A percentile compares a stretch with the other conserved stretches of the same genome.
Conservation (phyloP, 2,888 invertebrate species). For the Drosophila fulvimacula region DNA sequence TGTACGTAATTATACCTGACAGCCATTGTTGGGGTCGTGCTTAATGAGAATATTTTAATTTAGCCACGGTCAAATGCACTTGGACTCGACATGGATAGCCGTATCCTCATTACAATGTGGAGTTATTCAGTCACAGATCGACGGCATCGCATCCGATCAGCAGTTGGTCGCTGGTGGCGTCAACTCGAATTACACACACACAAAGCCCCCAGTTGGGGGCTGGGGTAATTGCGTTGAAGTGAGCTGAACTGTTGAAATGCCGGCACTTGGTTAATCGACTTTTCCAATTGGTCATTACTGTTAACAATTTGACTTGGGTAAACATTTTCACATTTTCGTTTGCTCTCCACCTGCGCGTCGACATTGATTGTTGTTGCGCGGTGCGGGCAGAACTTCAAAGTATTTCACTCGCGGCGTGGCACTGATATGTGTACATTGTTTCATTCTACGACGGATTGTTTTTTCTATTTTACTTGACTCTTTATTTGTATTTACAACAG, state of each 20-base stretch:
- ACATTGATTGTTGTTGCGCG: background rate
- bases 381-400: slow-evolving; percentile 40
- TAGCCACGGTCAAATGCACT: slow-evolving; percentile 28
- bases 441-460: background rate
- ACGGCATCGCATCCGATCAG: slow-evolving; percentile 25
- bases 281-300: slow-evolving; percentile 62
- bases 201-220: background rate
- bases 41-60: slow-evolving; percentile 77
- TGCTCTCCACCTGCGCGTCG: slow-evolving; percentile 43
- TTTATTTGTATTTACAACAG: slow-evolving; percentile 4
- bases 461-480: slow-evolving; percentile 23
- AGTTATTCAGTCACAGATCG: slow-evolving; percentile 16
- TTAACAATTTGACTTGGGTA: slow-evolving; percentile 66
- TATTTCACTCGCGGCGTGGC: background rate
- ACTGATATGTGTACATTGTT: background rate
- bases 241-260: slow-evolving; percentile 24
- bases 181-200: slow-evolving; percentile 6
- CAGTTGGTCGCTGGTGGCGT: slow-evolving; percentile 7
- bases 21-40: slow-evolving; percentile 55
- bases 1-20: slow-evolving; percentile 52
- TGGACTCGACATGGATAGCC: slow-evolving; percentile 8
- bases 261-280: slow-evolving; percentile 57
- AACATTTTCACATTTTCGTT: slow-evolving; percentile 66
- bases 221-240: slow-evolving; percentile 19
- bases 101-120: background rate